Base-by-base conservation (phyloP, 2,888 invertebrate species). In the Himalopsyche japonica region DNA sequence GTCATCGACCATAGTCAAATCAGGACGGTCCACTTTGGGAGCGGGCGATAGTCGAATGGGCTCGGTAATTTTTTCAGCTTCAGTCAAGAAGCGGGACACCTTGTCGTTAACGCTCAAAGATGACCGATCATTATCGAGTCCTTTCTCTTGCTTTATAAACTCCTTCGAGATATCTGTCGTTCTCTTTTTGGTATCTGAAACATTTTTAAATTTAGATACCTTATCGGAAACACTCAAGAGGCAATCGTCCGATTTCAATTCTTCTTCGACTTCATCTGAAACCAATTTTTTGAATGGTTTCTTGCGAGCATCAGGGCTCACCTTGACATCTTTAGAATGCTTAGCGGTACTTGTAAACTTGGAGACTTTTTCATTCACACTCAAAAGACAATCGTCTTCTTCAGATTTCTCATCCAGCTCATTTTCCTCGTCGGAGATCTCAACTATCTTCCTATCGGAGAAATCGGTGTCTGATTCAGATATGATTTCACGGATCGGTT, bases 191-290 rank as follows among this genome's bases (percentile, higher is more conserved):
- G 90, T 90, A 87, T 91, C 94, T 15, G 92, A 92, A 18, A 92
- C 91, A 81, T 90, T 90, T n/a, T 94, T 94, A 88, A 95, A 95
- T 88, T 94, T 95, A 47, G 92, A 92, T 0, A 95, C 95, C 89
- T 95, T 95, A 88, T 95, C 94, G 64, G 95, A 94, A 10, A 95
- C 95, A 80, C 94, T 94, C 34, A 95, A 87, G 20, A 95, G 89
- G 87, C 94, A 94, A 87, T 95, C 94, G 87, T 95, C 95, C 43
- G 92, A 90, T 89, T 91, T 91, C 57, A 93, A 88, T 85, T 91
- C 90, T 34, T 92, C 91, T 84, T 94, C 91, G 49, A 92, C 91
- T 79, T 92, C 91, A 78, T 93, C 93, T 4, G 94, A 92, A 88
- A 93, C 92, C 81, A 92, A 90, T 80, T 79, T 82, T 70, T 57